Evolutionary conservation across 64 coral and sea anemone species (phyloP).

Genomic region (Dendrophyllia cribrosa): DNA sequence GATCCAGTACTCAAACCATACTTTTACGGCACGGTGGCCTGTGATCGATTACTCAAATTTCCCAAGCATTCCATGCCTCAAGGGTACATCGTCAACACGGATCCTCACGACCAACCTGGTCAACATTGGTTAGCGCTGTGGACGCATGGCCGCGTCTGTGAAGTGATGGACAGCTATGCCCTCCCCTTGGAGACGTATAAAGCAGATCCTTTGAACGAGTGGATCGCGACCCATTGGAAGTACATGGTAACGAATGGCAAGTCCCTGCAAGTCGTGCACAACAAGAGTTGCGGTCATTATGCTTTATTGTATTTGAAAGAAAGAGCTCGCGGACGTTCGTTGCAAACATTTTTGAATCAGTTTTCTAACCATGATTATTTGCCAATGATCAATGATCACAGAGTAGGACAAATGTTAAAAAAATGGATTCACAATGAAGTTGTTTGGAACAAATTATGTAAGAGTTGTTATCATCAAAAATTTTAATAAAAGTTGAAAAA

Average conservation of each 20-base stretch:
- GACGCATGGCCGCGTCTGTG: constrained; percentile 3
- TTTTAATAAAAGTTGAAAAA: background rate
- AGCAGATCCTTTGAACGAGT: background rate
- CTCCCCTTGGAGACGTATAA: no score
- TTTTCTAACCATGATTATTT: background rate
- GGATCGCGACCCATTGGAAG: background rate
- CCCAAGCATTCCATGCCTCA: background rate
- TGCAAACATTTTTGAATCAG: background rate
- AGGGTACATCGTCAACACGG: constrained; percentile 58
- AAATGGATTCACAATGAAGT: background rate
- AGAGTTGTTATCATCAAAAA: background rate
- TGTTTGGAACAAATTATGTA: no score
- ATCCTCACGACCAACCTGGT: background rate
- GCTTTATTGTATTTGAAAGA: background rate
- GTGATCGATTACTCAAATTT: background rate
- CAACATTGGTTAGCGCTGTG: constrained; percentile 37
- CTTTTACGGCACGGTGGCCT: background rate
- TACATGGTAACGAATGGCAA: background rate
- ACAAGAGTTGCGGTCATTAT: background rate
- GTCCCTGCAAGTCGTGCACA: background rate
- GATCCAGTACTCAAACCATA: background rate
- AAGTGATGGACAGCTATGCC: constrained; percentile 59
- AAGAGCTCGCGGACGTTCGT: background rate
- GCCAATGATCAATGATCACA: background rate
- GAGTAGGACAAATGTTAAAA: background rate